Percentiles rank a stretch among this genome's conserved stretches.
Evolutionary conservation across 2,797 vertebrate species (phyloP).

Genomic region (Acanthiza pusilla): DNA sequence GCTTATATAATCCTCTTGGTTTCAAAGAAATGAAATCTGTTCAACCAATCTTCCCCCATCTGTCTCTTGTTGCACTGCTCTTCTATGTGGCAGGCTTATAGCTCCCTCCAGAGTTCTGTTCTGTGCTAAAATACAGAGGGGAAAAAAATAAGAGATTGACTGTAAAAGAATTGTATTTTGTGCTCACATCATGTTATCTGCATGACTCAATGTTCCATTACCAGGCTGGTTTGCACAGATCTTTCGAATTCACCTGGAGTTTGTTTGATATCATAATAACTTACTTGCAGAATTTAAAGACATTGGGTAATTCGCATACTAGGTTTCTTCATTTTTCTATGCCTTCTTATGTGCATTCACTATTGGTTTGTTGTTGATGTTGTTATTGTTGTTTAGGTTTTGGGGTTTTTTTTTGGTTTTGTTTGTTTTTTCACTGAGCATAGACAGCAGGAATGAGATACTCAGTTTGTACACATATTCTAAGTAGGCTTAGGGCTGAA

Average conservation of each 20-base stretch:
- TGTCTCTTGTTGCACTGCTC: background rate
- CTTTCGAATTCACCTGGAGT: background rate
- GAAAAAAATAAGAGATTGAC: background rate
- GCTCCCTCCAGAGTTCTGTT: conserved; percentile 50
- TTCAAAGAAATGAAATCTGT: conserved; percentile 40
- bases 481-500: background rate
- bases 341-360: background rate
- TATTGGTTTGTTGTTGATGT: too few species aligned
- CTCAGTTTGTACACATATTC: background rate
- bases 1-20: conserved; percentile 18
- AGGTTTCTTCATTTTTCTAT: background rate
- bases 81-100: background rate
- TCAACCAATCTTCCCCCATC: background rate
- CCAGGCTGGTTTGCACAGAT: background rate
- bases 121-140: background rate
- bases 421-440: background rate
- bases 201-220: background rate
- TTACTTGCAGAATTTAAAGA: background rate
- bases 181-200: background rate
- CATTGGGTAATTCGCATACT: background rate
- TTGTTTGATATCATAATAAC: background rate
- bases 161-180: background rate
- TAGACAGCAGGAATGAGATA: background rate
- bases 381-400: background rate
- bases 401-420: too few species aligned